Percentiles rank a stretch among this genome's conserved stretches.
Conservation (phyloP, 1,140 invertebrate genomes). For the Epicauta chinensis region DNA sequence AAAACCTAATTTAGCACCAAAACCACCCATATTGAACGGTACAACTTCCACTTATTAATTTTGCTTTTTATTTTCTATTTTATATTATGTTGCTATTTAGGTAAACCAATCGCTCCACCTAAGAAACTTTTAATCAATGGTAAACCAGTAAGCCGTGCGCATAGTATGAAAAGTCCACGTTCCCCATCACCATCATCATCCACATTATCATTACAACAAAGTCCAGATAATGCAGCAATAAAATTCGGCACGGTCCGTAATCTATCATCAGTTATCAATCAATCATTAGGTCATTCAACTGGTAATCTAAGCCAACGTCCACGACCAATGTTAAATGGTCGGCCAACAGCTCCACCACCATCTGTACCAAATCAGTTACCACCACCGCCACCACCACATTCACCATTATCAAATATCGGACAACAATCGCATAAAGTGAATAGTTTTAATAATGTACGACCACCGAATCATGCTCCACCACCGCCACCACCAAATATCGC, state of each 20-base stretch:
- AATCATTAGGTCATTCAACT: conserved; percentile 23
- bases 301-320: conserved; percentile 13
- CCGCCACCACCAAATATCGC: conserved; percentile 22
- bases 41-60: no score
- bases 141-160: conserved; percentile 46
- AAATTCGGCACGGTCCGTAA: conserved; percentile 38
- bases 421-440: conserved; percentile 22
- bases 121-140: conserved; percentile 47
- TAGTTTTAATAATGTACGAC: conserved; percentile 21
- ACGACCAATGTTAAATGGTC: conserved; percentile 21
- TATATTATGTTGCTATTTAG: conserved; percentile 10
- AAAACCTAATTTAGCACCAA: conserved; percentile 52
- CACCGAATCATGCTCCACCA: conserved; percentile 36
- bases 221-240: conserved; percentile 21
- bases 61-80: no score
- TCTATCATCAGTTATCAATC: conserved; percentile 29
- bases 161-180: conserved; percentile 50
- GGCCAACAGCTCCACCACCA: conserved; percentile 33
- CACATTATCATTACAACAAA: conserved; percentile 15
- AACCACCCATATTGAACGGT: conserved; percentile 45
- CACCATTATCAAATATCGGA: conserved; percentile 20
- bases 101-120: conserved; percentile 31
- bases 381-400: conserved; percentile 24
- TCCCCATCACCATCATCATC: conserved; percentile 30
- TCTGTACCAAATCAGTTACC: conserved; percentile 28